Conservation (phyloP, 2,113 vertebrate genomes). For the Sus scrofa region DNA sequence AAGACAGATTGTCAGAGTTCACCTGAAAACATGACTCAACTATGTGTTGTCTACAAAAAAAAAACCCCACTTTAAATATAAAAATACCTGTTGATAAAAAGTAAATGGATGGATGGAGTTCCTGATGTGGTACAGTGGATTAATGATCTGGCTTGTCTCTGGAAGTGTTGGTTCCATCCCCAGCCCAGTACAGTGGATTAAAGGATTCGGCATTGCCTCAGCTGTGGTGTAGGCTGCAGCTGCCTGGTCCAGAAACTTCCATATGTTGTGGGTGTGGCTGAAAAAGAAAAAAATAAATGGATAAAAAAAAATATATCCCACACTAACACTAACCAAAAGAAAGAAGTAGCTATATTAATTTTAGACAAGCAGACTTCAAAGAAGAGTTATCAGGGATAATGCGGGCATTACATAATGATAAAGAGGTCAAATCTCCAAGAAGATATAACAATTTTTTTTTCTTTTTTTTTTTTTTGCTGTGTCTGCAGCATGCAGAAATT, state of each 20-base stretch:
- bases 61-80: slow-evolving; percentile 10
- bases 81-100: not conserved
- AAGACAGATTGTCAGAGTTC: not conserved
- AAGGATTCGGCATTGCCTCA: no score
- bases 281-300: not conserved
- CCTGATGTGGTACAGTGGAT: no score
- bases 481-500: no score
- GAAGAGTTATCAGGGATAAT: not conserved
- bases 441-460: not conserved
- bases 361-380: not conserved
- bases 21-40: not conserved
- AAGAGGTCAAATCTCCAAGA: not conserved
- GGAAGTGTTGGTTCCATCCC: no score
- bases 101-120: not conserved
- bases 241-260: no score
- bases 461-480: no score
- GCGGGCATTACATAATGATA: not conserved
- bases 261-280: no score
- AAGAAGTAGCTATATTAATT: not conserved
- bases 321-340: not conserved
- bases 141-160: no score
- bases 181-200: no score
- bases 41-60: not conserved
- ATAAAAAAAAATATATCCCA: not conserved
- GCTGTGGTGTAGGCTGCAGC: no score